Percentiles rank a stretch among this genome's conserved stretches.
Evolutionary conservation across 2,888 invertebrate genomes (phyloP).

Genomic region (Luperina testacea): DNA sequence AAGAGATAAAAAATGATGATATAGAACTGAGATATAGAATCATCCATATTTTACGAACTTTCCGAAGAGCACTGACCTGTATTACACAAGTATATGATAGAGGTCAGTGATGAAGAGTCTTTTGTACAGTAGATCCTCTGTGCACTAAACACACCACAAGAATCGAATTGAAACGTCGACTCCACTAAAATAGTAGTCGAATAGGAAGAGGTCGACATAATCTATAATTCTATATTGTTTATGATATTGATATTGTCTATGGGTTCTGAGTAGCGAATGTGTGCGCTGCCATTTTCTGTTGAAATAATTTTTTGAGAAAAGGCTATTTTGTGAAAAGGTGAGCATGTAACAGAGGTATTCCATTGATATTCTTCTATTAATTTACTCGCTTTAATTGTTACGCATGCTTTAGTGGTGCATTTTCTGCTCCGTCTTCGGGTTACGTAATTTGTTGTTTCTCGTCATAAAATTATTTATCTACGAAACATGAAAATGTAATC

Average conservation of each 20-base stretch:
- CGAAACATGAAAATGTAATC: slow-evolving; percentile 77
- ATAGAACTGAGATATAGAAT: too few relatives aligned
- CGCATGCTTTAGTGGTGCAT: slow-evolving; percentile 75
- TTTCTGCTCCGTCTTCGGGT: slow-evolving; percentile 77
- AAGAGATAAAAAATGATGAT: too few relatives aligned
- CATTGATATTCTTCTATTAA: slow-evolving; percentile 63
- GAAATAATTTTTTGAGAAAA: slow-evolving; percentile 73
- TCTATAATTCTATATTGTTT: slow-evolving; percentile 25
- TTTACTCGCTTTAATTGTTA: slow-evolving; percentile 72
- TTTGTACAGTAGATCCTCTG: not conserved
- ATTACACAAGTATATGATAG: too few relatives aligned
- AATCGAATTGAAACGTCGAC: not conserved
- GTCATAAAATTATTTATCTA: slow-evolving; percentile 81
- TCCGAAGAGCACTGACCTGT: too few relatives aligned
- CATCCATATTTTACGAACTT: too few relatives aligned
- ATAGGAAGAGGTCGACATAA: not conserved
- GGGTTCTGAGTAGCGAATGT: slow-evolving; percentile 78
- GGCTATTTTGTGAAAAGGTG: slow-evolving; percentile 81
- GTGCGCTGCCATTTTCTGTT: slow-evolving; percentile 88
- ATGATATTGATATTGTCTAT: slow-evolving; percentile 75
- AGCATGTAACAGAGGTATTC: slow-evolving; percentile 83
- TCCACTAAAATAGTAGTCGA: slow-evolving; percentile 9
- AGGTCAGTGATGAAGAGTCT: too few relatives aligned
- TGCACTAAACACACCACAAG: not conserved
- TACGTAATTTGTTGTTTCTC: slow-evolving; percentile 89